Base-by-base conservation (phyloP, 2,113 vertebrate genomes). In the human (Homo sapiens) region DNA sequence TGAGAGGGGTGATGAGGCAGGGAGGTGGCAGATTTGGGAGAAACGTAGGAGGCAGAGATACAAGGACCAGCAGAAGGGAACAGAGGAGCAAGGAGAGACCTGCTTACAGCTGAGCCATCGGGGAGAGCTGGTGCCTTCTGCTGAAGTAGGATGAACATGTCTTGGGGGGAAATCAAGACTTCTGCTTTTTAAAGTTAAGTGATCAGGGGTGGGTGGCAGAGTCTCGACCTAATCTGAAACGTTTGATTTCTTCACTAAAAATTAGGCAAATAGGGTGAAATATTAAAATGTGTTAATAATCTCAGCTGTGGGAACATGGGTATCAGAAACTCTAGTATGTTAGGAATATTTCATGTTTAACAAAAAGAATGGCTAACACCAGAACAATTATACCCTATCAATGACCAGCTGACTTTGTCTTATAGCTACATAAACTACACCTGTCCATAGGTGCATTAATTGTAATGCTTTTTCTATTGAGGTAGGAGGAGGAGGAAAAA, bases 371-470 rank as follows among this genome's bases (percentile, higher is more conserved):
- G 84, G 25, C 64, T 86, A 48, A 45, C 70, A 45, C 3, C 16
- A 89, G 66, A 17, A 2, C 59, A 93, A 22, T 35, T 94, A 95
- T 35, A 43, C 78, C 64, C 22, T 78, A 6, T 64, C 40, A 70
- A 30, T 45, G 83, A 79, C 70, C 81, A 50, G 43, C 27, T 80
- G 80, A 96, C 95, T 95, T 95, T 97, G 96, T 57, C 95, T 75
- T 55, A 48, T 7, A 48, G 30, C 40, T 79, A 92, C 90, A 90
- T 85, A 82, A 73, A 89, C 38, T 92, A 85, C 91, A 96, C 85
- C 0, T 0, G 76, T 86, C 52, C 96, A 48, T 48, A 93, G 79
- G 17, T 4, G 40, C 14, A 8, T 22, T 30, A 17, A 93, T 91
- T 96, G 95, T 68, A 97, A 64, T 90, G 45, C 6, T 38, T 70